Percentiles rank a stretch among this genome's conserved stretches.
phyloP scores from a whole-genome alignment of 2,888 invertebrate species.

The Drosophila stalkeri region DNA sequence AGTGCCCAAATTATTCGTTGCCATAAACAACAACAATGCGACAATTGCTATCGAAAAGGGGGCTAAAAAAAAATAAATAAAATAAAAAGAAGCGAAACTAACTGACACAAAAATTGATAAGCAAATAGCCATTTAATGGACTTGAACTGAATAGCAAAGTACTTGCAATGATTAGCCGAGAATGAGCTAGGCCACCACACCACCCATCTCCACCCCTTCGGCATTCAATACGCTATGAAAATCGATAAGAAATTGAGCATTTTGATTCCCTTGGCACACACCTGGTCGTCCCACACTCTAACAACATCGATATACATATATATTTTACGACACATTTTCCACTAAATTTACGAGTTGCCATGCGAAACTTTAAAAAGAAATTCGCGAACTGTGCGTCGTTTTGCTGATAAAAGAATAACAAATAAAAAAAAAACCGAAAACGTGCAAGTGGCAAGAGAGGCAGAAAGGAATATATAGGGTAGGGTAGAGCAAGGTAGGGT shows the following conservation, averaged over 20 bases:
- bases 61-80: constrained; percentile 2
- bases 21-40: constrained; percentile 59
- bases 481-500: neutral
- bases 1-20: constrained; percentile 46
- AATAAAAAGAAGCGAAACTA: constrained; percentile 15
- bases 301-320: constrained; percentile 35
- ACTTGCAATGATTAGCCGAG: constrained; percentile 67
- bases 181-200: constrained; percentile 31
- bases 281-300: constrained; percentile 26
- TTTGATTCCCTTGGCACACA: constrained; percentile 41
- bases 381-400: constrained; percentile 35
- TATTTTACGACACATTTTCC: constrained; percentile 63
- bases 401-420: constrained; percentile 7
- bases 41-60: constrained; percentile 47
- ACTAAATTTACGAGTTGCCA: constrained; percentile 64
- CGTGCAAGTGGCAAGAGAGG: neutral
- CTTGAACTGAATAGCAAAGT: constrained; percentile 63
- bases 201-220: no score
- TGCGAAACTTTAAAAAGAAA: constrained; percentile 65
- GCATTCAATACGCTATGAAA: constrained; percentile 28
- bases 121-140: constrained; percentile 76
- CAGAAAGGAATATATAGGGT: neutral
- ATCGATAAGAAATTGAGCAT: constrained; percentile 58
- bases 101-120: constrained; percentile 68
- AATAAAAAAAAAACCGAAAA: neutral